A percentile compares a stretch with the other conserved stretches of the same genome.
Evolutionary conservation across 2,113 vertebrate genomes (phyloP).

Genomic region (Labeo catla): DNA sequence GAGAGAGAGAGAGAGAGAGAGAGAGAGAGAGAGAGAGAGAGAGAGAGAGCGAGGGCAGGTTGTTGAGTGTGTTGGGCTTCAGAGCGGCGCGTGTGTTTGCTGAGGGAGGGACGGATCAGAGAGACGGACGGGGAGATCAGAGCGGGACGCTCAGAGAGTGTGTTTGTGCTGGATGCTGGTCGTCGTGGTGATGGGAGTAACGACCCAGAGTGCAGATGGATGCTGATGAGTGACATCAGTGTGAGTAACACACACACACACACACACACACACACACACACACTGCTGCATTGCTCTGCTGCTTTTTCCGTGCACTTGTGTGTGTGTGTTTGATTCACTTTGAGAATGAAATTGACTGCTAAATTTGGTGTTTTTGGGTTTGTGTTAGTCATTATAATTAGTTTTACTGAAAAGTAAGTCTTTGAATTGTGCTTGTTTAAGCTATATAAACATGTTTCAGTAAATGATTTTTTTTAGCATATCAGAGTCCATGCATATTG

Average conservation of each 20-base stretch:
- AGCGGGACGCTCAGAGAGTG: not conserved
- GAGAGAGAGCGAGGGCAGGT: not conserved
- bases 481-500: not conserved
- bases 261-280: conserved; percentile 40
- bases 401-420: not conserved
- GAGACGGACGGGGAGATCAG: not conserved
- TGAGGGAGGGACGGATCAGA: not conserved
- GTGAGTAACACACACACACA: not conserved
- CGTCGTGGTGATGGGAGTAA: conserved; percentile 8
- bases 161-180: conserved; percentile 4
- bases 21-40: conserved; percentile 7
- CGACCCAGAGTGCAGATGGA: conserved; percentile 5
- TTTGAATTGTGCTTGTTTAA: not conserved
- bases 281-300: conserved; percentile 29
- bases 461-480: not conserved
- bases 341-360: not conserved
- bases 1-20: conserved; percentile 2
- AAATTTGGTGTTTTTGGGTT: not conserved
- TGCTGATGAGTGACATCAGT: conserved; percentile 32
- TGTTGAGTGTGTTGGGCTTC: not conserved
- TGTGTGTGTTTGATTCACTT: not conserved
- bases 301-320: not conserved
- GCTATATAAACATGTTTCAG: not conserved
- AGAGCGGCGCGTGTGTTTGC: not conserved
- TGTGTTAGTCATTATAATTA: not conserved